phyloP scores from a whole-genome alignment of 2,113 vertebrate genomes.

The Paedocypris sp. region DNA sequence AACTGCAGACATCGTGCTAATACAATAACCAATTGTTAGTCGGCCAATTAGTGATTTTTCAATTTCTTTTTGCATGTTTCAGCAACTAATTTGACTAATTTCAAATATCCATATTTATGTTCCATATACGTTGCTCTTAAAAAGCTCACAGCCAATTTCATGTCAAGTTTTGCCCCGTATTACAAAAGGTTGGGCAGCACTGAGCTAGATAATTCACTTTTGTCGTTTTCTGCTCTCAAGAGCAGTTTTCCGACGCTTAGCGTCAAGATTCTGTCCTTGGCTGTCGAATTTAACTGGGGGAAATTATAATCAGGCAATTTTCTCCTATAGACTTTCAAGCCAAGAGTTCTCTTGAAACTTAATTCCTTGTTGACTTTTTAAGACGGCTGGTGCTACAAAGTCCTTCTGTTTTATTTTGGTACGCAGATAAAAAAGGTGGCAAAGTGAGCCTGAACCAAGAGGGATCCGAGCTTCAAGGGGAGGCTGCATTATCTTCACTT shows the following conservation, averaged over 20 bases:
- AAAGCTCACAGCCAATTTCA: too few relatives aligned
- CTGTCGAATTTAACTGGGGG: not conserved
- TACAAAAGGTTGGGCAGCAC: too few relatives aligned
- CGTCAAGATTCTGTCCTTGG: not conserved
- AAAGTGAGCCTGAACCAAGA: slow-evolving; percentile 5
- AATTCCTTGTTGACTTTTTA: not conserved
- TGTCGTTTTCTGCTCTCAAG: not conserved
- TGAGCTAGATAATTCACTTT: not conserved
- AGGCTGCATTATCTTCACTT: not conserved
- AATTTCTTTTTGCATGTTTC: too few relatives aligned
- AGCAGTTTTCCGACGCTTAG: not conserved
- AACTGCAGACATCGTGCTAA: too few relatives aligned
- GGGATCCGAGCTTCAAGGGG: slow-evolving; percentile 8
- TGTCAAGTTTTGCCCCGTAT: too few relatives aligned
- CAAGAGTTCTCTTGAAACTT: not conserved
- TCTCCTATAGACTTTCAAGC: not conserved
- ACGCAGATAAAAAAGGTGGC: slow-evolving; percentile 6
- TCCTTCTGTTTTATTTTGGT: slow-evolving; percentile 5
- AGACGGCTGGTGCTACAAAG: slow-evolving; percentile 3
- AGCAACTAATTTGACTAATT: too few relatives aligned
- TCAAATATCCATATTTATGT: too few relatives aligned
- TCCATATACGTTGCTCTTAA: too few relatives aligned
- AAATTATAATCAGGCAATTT: not conserved
- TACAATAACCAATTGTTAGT: too few relatives aligned
- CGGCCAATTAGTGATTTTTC: too few relatives aligned